A percentile compares a stretch with the other conserved stretches of the same genome.
Evolutionary conservation across 2,113 vertebrate species (phyloP).

Genomic region (Podarcis cretensis): DNA sequence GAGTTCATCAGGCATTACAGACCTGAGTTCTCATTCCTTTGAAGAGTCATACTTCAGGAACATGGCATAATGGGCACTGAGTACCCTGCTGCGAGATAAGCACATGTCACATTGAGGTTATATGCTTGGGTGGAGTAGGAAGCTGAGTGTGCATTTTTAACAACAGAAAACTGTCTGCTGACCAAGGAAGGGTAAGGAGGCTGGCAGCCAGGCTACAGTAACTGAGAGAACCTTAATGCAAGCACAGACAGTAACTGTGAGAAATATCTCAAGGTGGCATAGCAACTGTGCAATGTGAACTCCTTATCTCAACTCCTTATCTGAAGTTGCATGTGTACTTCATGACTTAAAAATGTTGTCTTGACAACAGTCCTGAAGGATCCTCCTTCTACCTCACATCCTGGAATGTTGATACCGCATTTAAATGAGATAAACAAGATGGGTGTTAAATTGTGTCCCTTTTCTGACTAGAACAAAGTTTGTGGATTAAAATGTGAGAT

Average conservation of each 20-base stretch:
- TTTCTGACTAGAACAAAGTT: background rate
- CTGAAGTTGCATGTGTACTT: background rate
- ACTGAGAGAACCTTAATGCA: background rate
- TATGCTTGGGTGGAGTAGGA: background rate
- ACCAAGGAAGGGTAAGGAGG: background rate
- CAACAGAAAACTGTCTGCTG: background rate
- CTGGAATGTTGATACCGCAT: background rate
- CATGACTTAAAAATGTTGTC: background rate
- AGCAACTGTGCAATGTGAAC: background rate
- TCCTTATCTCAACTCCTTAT: background rate
- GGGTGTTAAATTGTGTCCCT: background rate
- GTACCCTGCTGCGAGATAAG: background rate
- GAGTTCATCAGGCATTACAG: background rate
- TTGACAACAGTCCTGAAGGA: background rate
- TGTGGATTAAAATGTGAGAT: background rate
- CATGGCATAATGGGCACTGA: background rate
- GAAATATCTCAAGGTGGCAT: background rate
- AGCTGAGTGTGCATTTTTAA: background rate
- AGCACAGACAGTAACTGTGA: background rate
- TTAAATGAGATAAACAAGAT: background rate
- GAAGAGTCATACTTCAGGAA: background rate
- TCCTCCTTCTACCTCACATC: background rate
- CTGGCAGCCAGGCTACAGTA: background rate
- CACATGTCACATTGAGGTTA: constrained; percentile 7
- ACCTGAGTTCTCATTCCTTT: background rate